Evolutionary conservation across 2,797 vertebrate species (phyloP).

Genomic region (Diplodus puntazzo): DNA sequence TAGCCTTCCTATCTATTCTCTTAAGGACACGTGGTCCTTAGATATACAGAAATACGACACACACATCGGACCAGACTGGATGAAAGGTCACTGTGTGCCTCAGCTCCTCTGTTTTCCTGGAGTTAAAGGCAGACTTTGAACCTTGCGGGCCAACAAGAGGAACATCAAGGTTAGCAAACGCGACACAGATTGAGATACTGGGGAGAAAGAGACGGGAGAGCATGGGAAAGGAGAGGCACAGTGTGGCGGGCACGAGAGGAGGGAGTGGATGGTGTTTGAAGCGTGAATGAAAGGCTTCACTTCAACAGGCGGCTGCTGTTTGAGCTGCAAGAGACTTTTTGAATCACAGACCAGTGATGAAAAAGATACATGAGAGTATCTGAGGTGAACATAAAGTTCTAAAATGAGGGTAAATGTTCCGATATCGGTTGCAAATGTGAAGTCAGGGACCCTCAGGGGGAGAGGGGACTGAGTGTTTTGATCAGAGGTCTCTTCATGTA

Average conservation of each 20-base stretch:
- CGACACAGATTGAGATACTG: slow-evolving; percentile 50
- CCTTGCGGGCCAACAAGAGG: slow-evolving; percentile 43
- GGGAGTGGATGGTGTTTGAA: slow-evolving; percentile 43
- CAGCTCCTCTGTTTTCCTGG: slow-evolving; percentile 47
- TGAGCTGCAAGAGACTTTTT: slow-evolving; percentile 26
- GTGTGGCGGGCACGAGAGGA: neutral
- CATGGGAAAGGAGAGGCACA: slow-evolving; percentile 42
- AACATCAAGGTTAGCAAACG: slow-evolving; percentile 61
- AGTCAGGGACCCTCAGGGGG: neutral
- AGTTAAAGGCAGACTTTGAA: slow-evolving; percentile 67
- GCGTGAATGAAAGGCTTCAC: slow-evolving; percentile 46
- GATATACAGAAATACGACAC: slow-evolving; percentile 5
- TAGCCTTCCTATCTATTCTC: neutral
- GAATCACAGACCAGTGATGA: slow-evolving; percentile 9
- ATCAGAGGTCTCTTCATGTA: neutral
- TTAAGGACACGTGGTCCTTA: slow-evolving; percentile 7
- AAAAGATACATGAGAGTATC: slow-evolving; percentile 8
- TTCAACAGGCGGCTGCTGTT: slow-evolving; percentile 28
- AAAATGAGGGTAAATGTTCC: slow-evolving; percentile 2
- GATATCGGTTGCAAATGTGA: neutral
- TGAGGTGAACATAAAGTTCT: slow-evolving; percentile 14
- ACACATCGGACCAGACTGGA: slow-evolving; percentile 13
- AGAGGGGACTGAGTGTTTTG: neutral
- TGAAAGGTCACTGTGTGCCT: slow-evolving; percentile 56
- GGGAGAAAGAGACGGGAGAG: slow-evolving; percentile 24